A percentile compares a stretch with the other conserved stretches of the same genome.
phyloP scores from a whole-genome alignment of 2,113 vertebrate species.

The Nibea coibor region DNA sequence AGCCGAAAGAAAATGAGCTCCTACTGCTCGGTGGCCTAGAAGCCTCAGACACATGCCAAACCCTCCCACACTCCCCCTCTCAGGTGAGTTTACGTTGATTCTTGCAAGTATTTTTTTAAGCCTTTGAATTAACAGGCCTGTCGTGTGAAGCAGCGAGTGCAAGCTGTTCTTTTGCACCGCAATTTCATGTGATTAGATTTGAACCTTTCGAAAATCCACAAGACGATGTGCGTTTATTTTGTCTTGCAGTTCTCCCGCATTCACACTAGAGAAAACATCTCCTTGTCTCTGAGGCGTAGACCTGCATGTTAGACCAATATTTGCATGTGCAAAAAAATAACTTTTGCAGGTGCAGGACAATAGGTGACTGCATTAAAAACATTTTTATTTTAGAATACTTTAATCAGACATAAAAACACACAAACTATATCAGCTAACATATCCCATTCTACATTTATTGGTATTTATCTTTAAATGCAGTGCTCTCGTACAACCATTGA shows the following conservation, averaged over 20 bases:
- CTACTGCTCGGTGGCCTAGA: conserved; percentile 90
- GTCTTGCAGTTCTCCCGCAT: neutral
- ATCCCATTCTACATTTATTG: neutral
- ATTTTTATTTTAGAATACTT: conserved; percentile 1
- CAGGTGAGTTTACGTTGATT: conserved; percentile 83
- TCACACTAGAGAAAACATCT: conserved; percentile 17
- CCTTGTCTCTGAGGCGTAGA: neutral
- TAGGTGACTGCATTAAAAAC: neutral
- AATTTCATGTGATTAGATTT: conserved; percentile 36
- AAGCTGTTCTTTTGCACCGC: conserved; percentile 24
- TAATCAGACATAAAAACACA: neutral
- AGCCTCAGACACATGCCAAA: conserved; percentile 84
- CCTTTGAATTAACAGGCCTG: conserved; percentile 32
- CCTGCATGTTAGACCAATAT: neutral
- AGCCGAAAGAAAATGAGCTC: conserved; percentile 96
- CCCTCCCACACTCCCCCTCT: conserved; percentile 80
- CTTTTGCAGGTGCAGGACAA: neutral
- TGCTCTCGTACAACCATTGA: neutral
- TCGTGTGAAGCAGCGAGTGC: neutral
- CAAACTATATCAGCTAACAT: neutral
- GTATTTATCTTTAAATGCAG: neutral
- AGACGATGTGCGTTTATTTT: neutral
- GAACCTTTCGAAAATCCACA: conserved; percentile 30
- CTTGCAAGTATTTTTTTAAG: conserved; percentile 31
- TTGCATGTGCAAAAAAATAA: neutral